These are phyloP conservation scores for Chrysolina haemoptera DNA, from an alignment of 2,888 invertebrate genomes.

Conservation along the genomic window DNA sequence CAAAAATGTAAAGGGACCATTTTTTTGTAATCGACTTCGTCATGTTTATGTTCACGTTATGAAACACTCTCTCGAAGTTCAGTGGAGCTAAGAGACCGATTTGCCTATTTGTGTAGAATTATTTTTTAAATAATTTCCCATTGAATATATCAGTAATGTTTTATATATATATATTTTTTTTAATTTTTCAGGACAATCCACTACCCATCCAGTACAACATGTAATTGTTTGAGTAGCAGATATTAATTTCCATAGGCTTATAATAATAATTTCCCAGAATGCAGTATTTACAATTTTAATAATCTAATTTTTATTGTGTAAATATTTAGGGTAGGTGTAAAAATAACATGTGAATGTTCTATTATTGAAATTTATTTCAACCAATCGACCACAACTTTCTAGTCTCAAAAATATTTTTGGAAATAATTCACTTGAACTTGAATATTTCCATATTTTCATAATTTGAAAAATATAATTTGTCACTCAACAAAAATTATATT, in stretches of 20 bases:
- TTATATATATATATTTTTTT: constrained; percentile 48
- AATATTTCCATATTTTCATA: neutral
- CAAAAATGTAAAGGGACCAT: no score
- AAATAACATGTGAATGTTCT: constrained; percentile 21
- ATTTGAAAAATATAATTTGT: neutral
- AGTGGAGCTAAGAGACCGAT: no score
- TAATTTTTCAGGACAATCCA: constrained; percentile 67
- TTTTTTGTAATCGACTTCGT: no score
- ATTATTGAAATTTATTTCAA: constrained; percentile 18
- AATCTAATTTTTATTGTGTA: constrained; percentile 16
- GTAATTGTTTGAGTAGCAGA: constrained; percentile 65
- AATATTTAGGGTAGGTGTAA: constrained; percentile 19
- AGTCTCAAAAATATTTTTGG: constrained; percentile 17
- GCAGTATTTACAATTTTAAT: constrained; percentile 18
- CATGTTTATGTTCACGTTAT: no score
- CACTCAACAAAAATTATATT: neutral
- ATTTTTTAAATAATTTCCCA: no score
- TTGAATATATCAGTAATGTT: no score
- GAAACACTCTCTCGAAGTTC: no score
- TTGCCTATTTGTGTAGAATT: neutral
- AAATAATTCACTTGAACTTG: constrained; percentile 3
- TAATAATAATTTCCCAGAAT: neutral
- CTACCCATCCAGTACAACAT: constrained; percentile 64
- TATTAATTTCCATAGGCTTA: constrained; percentile 54
- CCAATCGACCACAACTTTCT: constrained; percentile 19